phyloP scores from a whole-genome alignment of 2,797 vertebrate genomes.

The Poecilia gillii region DNA sequence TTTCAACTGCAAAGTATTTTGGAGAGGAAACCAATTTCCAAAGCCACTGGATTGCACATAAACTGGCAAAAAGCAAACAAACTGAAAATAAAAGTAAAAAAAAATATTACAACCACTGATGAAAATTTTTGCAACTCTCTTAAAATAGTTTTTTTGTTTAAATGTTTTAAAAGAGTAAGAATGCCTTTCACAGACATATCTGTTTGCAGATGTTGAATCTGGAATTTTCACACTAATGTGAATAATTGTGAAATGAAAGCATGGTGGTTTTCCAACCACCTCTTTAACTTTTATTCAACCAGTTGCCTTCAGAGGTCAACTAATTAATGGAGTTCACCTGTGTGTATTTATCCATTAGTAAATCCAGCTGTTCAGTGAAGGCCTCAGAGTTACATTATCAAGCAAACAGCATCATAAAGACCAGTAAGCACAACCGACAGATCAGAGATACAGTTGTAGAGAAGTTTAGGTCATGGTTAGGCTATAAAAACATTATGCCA shows the following conservation, averaged over 20 bases:
- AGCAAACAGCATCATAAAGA: background rate
- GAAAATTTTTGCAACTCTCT: background rate
- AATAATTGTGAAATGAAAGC: background rate
- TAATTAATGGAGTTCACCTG: background rate
- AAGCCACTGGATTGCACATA: conserved; percentile 20
- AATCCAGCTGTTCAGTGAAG: background rate
- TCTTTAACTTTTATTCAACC: background rate
- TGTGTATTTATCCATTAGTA: background rate
- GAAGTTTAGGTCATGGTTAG: background rate
- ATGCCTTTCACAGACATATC: too few species aligned
- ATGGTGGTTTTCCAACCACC: background rate
- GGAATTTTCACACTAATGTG: conserved; percentile 36
- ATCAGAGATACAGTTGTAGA: background rate
- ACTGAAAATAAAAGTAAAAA: conserved; percentile 31
- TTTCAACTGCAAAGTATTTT: conserved; percentile 39
- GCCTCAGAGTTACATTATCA: background rate
- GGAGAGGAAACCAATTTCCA: conserved; percentile 14
- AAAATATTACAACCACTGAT: conserved; percentile 30
- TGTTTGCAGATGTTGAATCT: conserved; percentile 34
- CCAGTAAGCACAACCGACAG: background rate
- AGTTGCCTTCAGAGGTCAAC: background rate
- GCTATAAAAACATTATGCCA: background rate
- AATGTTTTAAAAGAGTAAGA: conserved; percentile 45
- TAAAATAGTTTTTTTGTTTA: conserved; percentile 8
- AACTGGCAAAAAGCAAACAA: conserved; percentile 20